Evolutionary conservation across 2,113 vertebrate species (phyloP).

Genomic region (Lethenteron camtschaticum): DNA sequence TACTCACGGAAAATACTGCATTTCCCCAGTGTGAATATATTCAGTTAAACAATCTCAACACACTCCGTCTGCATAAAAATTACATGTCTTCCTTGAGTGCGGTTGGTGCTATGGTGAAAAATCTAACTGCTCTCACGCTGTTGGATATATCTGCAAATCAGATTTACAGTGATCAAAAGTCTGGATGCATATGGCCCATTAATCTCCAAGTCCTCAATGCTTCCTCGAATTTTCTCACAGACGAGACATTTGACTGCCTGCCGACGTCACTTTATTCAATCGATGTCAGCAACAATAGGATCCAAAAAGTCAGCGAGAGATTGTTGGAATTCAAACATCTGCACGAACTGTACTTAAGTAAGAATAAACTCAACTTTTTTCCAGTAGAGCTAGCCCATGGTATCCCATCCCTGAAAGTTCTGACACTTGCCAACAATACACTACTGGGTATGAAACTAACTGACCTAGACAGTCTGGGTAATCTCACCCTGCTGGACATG

Average conservation of each 20-base stretch:
- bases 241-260: constrained; percentile 25
- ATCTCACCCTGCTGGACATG: constrained; percentile 28
- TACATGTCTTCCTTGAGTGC: constrained; percentile 18
- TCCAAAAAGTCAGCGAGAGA: constrained; percentile 35
- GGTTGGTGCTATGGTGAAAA: constrained; percentile 15
- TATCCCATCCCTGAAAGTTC: not conserved
- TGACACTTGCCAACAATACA: constrained; percentile 34
- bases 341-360: constrained; percentile 38
- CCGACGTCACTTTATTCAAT: constrained; percentile 30
- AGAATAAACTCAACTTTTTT: too few species aligned
- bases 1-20: constrained; percentile 24
- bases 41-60: constrained; percentile 24
- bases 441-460: constrained; percentile 25
- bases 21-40: constrained; percentile 10
- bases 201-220: constrained; percentile 38
- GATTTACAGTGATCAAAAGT: constrained; percentile 27
- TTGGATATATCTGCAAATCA: constrained; percentile 42
- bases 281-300: constrained; percentile 29
- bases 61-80: constrained; percentile 26
- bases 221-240: constrained; percentile 28
- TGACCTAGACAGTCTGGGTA: constrained; percentile 24
- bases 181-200: constrained; percentile 34
- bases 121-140: constrained; percentile 24
- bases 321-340: constrained; percentile 23
- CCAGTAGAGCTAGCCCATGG: too few species aligned